Base-by-base conservation (phyloP, 2,888 invertebrate genomes). In the Disparrhopalites patrizii region DNA sequence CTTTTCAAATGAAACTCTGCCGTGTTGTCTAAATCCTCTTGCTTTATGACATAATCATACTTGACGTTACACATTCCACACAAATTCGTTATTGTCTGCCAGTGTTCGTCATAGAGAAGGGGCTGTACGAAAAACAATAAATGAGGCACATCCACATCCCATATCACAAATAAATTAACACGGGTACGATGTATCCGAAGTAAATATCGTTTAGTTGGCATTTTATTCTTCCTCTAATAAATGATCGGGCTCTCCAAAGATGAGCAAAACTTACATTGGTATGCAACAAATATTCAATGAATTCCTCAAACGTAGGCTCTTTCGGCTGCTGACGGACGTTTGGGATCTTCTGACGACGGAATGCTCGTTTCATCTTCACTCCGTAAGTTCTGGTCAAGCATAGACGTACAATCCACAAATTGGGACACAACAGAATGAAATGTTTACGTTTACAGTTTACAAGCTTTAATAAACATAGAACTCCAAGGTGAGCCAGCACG, bases 241-340 rank as follows among this genome's bases (percentile, higher is more conserved):
- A n/a, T n/a, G n/a, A n/a, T n/a, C n/a, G n/a, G n/a, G n/a, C n/a
- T n/a, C n/a, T n/a, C n/a, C n/a, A n/a, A n/a, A n/a, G n/a, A n/a
- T n/a, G n/a, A n/a, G n/a, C n/a, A n/a, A n/a, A 40, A 27, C 61
- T 68, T 65, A 73, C 74, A 62, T 74, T 62, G 4, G 70, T 73
- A 7, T 72, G 20, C 18, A 74, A 51, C 5, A 74, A 31, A 57
- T 72, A 74, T 3, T 73, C 69, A 8, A 74, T 47, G 57, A 74
- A 74, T 54, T 74, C 74, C 47, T 62, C 62, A 58, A 74, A 74
- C 0, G 70, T 72, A 23, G 74, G 74, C 43, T 74, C 74, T 54
- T 70, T 72, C n/a, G n/a, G n/a, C 30, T 71, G 62, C 23, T 73
- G 72, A 0, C 33, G 5, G 8, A 18, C 18, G 1, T 60, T 60